Percentiles rank a stretch among this genome's conserved stretches.
These are phyloP conservation scores for Pomatostomus ruficeps DNA, from an alignment of 2,113 vertebrate species.

Conservation along the genomic window DNA sequence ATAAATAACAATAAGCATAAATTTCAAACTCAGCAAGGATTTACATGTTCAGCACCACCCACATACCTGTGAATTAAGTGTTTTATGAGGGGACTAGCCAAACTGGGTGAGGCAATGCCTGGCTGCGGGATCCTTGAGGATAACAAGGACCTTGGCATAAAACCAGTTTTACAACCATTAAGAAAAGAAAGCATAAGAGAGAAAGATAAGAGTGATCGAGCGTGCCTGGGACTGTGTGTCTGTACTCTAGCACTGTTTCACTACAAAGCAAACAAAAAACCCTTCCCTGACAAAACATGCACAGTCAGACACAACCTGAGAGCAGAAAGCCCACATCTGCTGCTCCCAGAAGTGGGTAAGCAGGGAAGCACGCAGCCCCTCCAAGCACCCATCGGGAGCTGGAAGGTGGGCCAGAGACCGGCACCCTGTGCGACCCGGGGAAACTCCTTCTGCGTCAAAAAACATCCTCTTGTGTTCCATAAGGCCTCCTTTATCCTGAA, in stretches of 20 bases:
- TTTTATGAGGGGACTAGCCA: not conserved
- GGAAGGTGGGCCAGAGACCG: not conserved
- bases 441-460: not conserved
- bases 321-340: not conserved
- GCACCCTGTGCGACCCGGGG: not conserved
- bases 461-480: constrained; percentile 20
- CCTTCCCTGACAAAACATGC: not conserved
- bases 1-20: not conserved
- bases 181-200: not conserved
- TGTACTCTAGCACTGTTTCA: not conserved
- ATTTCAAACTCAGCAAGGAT: not conserved
- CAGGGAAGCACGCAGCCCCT: not conserved
- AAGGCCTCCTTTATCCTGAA: constrained; percentile 54
- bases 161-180: not conserved
- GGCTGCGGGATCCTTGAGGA: not conserved
- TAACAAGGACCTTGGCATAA: not conserved
- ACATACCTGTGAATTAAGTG: not conserved
- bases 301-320: not conserved
- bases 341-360: not conserved
- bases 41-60: not conserved
- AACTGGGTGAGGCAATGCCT: not conserved
- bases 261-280: not conserved
- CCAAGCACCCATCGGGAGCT: not conserved
- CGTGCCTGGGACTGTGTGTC: not conserved
- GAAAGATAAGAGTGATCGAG: not conserved